Percentiles rank a stretch among this genome's conserved stretches.
These are phyloP conservation scores for Lepidochitona cinerea DNA, from an alignment of 2,888 invertebrate species.

Conservation along the genomic window DNA sequence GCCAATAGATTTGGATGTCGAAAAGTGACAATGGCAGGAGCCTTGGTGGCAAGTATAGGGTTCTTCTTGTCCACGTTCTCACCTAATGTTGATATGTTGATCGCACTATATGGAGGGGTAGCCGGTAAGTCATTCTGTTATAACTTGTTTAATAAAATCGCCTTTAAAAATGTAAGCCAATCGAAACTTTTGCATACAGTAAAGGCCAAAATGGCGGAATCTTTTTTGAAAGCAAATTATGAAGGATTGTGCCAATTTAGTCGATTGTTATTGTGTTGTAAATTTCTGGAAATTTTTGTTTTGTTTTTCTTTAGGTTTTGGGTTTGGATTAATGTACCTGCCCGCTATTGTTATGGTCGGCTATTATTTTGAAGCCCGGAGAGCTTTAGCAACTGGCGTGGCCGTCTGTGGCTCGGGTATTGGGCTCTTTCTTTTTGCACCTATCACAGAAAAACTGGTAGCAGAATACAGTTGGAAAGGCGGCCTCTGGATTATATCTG, in stretches of 20 bases:
- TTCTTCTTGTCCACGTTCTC: conserved; percentile 84
- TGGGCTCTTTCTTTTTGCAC: conserved; percentile 89
- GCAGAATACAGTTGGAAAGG: conserved; percentile 80
- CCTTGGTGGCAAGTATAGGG: conserved; percentile 79
- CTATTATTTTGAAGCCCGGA: conserved; percentile 96
- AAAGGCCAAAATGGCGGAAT: too few species aligned
- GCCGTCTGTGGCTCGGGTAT: conserved; percentile 97
- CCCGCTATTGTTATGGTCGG: conserved; percentile 96
- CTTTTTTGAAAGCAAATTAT: too few species aligned
- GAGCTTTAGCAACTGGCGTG: conserved; percentile 95
- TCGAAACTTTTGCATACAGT: too few species aligned
- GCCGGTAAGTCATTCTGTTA: conserved; percentile 90
- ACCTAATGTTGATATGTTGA: conserved; percentile 84
- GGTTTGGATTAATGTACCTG: conserved; percentile 94
- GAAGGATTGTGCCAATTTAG: too few species aligned
- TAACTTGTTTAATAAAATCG: too few species aligned
- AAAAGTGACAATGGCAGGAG: conserved; percentile 87
- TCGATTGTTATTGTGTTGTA: too few species aligned
- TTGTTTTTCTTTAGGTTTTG: conserved; percentile 79
- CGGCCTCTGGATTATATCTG: conserved; percentile 85
- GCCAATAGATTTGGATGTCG: conserved; percentile 95
- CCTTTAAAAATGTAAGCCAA: too few species aligned
- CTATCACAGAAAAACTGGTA: conserved; percentile 80
- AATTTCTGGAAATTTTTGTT: too few species aligned
- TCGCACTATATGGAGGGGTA: conserved; percentile 85